Evolutionary conservation across 2,113 vertebrate species (phyloP).

Genomic region (Ariopsis seemanni): DNA sequence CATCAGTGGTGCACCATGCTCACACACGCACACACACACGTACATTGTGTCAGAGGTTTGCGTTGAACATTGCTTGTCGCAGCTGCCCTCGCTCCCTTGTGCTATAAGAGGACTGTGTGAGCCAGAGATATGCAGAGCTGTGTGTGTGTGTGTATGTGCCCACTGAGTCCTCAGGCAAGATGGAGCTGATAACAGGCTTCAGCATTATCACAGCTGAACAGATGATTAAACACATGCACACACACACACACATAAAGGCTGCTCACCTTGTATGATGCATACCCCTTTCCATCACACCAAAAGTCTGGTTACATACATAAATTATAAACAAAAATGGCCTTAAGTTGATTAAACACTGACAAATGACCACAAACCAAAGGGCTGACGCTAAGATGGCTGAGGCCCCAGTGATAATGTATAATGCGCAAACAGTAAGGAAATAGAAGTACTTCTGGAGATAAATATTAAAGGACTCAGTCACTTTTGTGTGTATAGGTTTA

Average conservation of each 20-base stretch:
- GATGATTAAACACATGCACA: constrained; percentile 66
- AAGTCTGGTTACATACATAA: constrained; percentile 11
- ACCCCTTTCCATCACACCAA: not conserved
- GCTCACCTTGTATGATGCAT: constrained; percentile 23
- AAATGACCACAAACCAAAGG: not conserved
- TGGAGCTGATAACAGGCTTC: constrained; percentile 70
- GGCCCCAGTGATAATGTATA: not conserved
- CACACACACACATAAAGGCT: constrained; percentile 35
- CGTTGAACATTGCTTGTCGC: constrained; percentile 44
- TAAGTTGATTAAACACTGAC: not conserved
- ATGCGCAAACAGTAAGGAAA: not conserved
- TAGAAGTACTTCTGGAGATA: not conserved
- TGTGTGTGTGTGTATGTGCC: constrained; percentile 53
- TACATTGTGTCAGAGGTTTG: constrained; percentile 50
- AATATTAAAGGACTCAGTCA: not conserved
- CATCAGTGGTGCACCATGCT: not conserved
- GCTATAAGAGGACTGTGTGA: constrained; percentile 68
- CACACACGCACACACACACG: constrained; percentile 4
- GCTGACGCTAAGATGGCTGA: not conserved
- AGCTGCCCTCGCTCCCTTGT: constrained; percentile 35
- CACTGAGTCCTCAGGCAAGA: constrained; percentile 69
- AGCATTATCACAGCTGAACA: constrained; percentile 73
- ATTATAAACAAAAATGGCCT: not conserved
- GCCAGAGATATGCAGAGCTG: constrained; percentile 75
- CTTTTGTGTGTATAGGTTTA: not conserved